These are phyloP conservation scores for Eustalomyia histrio DNA, from an alignment of 2,888 invertebrate genomes.

Conservation along the genomic window DNA sequence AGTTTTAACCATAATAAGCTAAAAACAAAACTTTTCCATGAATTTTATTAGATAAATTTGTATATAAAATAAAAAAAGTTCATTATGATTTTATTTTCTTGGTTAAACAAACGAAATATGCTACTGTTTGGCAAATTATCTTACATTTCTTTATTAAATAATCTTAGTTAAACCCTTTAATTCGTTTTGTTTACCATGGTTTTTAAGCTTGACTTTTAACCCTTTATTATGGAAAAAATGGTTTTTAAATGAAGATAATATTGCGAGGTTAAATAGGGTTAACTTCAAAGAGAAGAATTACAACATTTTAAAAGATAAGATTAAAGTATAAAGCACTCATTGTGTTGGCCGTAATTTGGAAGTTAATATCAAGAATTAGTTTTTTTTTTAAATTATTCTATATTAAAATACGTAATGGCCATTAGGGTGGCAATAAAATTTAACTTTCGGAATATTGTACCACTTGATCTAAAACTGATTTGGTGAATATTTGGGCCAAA, in stretches of 20 bases:
- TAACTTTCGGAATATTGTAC: too few relatives aligned
- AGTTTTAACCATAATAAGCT: slow-evolving; percentile 12
- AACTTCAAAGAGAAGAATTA: not conserved
- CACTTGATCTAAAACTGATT: too few relatives aligned
- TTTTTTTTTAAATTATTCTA: too few relatives aligned
- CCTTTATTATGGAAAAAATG: not conserved
- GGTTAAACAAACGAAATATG: not conserved
- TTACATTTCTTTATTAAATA: slow-evolving; percentile 27
- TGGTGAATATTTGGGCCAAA: too few relatives aligned
- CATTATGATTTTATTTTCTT: slow-evolving; percentile 4
- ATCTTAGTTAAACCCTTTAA: slow-evolving; percentile 16
- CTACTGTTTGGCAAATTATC: slow-evolving; percentile 16
- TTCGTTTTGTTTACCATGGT: not conserved
- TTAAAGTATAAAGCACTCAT: too few relatives aligned
- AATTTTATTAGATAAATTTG: slow-evolving; percentile 2
- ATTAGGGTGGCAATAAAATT: too few relatives aligned
- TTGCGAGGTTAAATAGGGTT: not conserved
- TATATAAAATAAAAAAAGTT: not conserved
- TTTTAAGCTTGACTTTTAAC: slow-evolving; percentile 3
- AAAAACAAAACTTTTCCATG: not conserved
- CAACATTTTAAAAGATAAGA: not conserved
- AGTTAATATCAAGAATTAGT: too few relatives aligned
- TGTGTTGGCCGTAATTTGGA: too few relatives aligned
- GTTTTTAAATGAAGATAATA: not conserved
- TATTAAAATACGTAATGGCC: too few relatives aligned